Evolutionary conservation across 2,888 invertebrate genomes (phyloP).

Genomic region (Drosophila multiciliata): DNA sequence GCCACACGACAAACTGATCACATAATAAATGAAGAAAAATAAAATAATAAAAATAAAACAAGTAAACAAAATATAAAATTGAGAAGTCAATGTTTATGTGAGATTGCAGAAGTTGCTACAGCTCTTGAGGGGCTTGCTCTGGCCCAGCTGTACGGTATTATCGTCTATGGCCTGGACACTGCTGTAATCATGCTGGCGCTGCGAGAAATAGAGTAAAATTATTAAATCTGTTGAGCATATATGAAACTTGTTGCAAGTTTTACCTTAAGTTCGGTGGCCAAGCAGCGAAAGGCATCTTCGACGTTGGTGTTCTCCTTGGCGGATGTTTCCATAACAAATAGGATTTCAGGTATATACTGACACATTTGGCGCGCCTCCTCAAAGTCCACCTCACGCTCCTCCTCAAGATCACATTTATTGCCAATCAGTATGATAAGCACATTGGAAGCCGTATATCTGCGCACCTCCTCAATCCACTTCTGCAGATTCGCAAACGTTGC

Average conservation of each 20-base stretch:
- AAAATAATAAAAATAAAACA: constrained; percentile 22
- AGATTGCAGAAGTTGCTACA: constrained; percentile 88
- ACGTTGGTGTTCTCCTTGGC: constrained; percentile 96
- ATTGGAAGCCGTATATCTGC: constrained; percentile 96
- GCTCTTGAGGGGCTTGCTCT: constrained; percentile 88
- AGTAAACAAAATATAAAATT: constrained; percentile 22
- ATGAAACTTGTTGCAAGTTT: neutral
- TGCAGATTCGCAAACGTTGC: constrained; percentile 96
- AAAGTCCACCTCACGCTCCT: constrained; percentile 92
- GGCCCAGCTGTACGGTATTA: constrained; percentile 89
- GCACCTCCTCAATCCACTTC: constrained; percentile 98
- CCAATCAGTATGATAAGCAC: constrained; percentile 96
- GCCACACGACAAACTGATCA: constrained; percentile 74
- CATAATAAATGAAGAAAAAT: constrained; percentile 45
- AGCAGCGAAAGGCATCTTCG: constrained; percentile 93
- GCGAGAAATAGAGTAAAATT: constrained; percentile 74
- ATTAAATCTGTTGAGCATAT: neutral
- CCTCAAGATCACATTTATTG: constrained; percentile 94
- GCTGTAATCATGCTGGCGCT: constrained; percentile 90
- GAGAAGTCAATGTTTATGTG: constrained; percentile 68
- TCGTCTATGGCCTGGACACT: constrained; percentile 88
- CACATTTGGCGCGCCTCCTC: constrained; percentile 95
- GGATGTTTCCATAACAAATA: constrained; percentile 94
- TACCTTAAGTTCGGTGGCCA: constrained; percentile 95
- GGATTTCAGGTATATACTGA: constrained; percentile 93